Evolutionary conservation across 2,888 invertebrate genomes (phyloP).

Genomic region (Ormia ochracea): DNA sequence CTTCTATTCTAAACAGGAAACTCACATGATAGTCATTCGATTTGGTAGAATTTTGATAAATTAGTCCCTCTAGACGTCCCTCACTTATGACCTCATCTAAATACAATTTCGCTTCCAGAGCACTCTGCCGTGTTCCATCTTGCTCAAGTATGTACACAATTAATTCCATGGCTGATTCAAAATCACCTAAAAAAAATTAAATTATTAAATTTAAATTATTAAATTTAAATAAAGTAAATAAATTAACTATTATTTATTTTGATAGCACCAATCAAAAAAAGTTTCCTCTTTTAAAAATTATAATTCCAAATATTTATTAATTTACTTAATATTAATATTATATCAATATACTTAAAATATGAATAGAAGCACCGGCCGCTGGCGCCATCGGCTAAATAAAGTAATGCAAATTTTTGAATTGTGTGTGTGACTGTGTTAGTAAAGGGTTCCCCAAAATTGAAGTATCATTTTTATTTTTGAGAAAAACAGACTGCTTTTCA

Average conservation of each 20-base stretch:
- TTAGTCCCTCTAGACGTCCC: conserved; percentile 67
- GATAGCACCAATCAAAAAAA: background rate
- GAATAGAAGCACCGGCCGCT: too few species aligned
- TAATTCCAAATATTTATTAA: too few species aligned
- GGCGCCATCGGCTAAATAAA: too few species aligned
- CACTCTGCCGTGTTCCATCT: conserved; percentile 87
- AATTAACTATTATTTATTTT: background rate
- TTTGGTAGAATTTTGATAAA: conserved; percentile 57
- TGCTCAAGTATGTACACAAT: conserved; percentile 89
- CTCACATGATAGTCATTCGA: conserved; percentile 66
- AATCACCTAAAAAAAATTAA: conserved; percentile 81
- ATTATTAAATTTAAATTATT: too few species aligned
- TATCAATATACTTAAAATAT: too few species aligned
- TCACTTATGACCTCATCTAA: conserved; percentile 86
- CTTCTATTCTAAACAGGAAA: background rate
- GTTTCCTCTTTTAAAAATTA: too few species aligned
- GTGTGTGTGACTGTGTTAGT: too few species aligned
- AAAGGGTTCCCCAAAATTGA: too few species aligned
- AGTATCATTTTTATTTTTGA: too few species aligned
- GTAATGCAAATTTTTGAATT: too few species aligned
- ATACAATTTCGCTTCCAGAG: conserved; percentile 89
- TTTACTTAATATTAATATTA: too few species aligned
- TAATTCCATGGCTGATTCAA: conserved; percentile 87
- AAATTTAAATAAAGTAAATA: conserved; percentile 11
- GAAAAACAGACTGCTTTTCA: too few species aligned